Evolutionary conservation across 2,113 vertebrate species (phyloP).

Genomic region (Panurus biarmicus): DNA sequence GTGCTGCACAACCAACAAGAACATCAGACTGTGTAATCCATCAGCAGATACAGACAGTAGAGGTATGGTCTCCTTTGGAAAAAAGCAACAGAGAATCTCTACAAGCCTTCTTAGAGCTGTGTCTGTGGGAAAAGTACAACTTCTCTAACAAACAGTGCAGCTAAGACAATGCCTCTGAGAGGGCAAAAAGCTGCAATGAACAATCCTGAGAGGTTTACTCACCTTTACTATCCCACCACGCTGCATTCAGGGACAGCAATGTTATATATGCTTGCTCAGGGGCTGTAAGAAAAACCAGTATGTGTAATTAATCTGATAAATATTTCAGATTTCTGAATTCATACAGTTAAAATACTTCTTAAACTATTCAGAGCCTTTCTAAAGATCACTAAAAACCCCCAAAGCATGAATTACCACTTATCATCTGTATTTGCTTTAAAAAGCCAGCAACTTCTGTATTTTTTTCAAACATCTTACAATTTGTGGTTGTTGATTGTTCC

Average conservation of each 20-base stretch:
- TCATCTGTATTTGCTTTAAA: neutral
- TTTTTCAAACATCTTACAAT: neutral
- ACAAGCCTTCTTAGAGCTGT: neutral
- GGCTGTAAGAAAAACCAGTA: neutral
- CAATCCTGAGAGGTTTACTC: neutral
- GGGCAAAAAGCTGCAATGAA: neutral
- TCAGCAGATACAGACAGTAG: neutral
- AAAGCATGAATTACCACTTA: neutral
- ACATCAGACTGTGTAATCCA: neutral
- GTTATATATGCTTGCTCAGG: neutral
- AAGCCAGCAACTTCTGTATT: neutral
- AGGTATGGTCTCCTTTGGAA: neutral
- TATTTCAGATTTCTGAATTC: neutral
- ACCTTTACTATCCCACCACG: neutral
- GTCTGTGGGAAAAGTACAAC: neutral
- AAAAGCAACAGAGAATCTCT: neutral
- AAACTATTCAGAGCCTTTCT: neutral
- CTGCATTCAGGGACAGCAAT: constrained; percentile 4
- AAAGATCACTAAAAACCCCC: neutral
- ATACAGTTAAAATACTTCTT: neutral
- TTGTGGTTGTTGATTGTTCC: neutral
- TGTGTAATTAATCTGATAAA: neutral
- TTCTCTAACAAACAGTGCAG: neutral
- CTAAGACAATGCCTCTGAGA: neutral
- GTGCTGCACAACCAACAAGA: neutral